Percentiles rank a stretch among this genome's conserved stretches.
These are phyloP conservation scores for Montipora capricornis DNA, from an alignment of 64 coral and sea anemone genomes.

Conservation along the genomic window DNA sequence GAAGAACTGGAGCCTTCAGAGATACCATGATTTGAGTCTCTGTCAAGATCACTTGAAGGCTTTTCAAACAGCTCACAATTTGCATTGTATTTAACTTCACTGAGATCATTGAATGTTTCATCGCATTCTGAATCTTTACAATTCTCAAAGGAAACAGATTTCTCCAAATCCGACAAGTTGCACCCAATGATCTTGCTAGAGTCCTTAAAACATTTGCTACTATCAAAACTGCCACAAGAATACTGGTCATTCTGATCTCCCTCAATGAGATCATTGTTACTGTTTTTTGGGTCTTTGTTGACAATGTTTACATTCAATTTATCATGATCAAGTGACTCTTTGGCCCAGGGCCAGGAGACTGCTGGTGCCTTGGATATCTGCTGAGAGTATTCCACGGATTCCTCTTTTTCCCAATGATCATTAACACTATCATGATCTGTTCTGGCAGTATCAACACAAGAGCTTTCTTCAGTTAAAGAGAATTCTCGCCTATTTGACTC, in stretches of 20 bases:
- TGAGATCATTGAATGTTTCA: no score
- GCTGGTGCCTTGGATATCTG: background rate
- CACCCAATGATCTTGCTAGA: background rate
- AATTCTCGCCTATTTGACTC: background rate
- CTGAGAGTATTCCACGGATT: background rate
- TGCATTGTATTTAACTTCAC: background rate
- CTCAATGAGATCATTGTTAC: background rate
- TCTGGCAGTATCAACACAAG: background rate
- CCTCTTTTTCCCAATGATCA: background rate
- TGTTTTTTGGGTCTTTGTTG: background rate
- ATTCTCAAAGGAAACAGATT: background rate
- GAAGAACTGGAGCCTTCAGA: conserved; percentile 49
- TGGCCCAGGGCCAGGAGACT: background rate
- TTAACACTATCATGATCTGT: background rate
- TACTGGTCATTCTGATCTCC: background rate
- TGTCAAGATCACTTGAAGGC: background rate
- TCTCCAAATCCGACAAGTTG: background rate
- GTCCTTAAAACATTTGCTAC: background rate
- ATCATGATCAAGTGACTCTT: background rate
- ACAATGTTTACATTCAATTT: background rate
- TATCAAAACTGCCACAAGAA: background rate
- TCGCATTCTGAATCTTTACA: background rate
- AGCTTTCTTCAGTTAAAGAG: background rate
- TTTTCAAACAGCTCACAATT: background rate
- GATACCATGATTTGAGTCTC: background rate